Base-by-base conservation (phyloP, 2,797 vertebrate genomes). In the Emydoidea blandingii region DNA sequence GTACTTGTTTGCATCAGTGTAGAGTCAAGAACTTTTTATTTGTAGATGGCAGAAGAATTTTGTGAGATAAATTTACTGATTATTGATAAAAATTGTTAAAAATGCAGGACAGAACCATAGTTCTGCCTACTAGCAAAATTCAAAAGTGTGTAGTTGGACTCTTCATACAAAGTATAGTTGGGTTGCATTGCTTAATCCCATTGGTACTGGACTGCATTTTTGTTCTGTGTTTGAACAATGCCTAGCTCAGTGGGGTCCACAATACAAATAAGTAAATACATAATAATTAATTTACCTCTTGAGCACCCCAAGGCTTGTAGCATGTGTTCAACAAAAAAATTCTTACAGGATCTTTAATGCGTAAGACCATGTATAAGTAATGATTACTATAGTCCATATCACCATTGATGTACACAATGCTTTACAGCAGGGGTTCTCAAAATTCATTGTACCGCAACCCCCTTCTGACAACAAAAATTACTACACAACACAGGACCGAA, bases 161-260 rank as follows among this genome's bases (percentile, higher is more conserved):
- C 34, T 91, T 83, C 3, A 3, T 0, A 2, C 81, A 5, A 59
- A 84, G n/a, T 34, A 59, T 49, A 31, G 79, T 44, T 91, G 79
- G 83, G 34, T 91, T 95, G 76, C 56, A 5, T n/a, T 68, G 74
- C 56, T 1, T 2, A 59, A 53, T 59, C 29, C 44, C 8, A 12
- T 79, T 52, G 34, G 8, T 62, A n/a, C 16, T 84, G 92, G 82
- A 90, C 19, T 3, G 19, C 12, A 47, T 52, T 59, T 53, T n/a
- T 65, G 76, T 62, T 53, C 68, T 83, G 52, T 47, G 34, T 86
- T 84, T 76, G 44, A 81, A 25, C 87, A 18, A 4, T 3, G 0
- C 23, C 23, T 0, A 0, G 6, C 0, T 0, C 34, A 53, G 56
- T 12, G 53, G 37, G 34, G 27, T 50, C 83, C 76, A 80, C 57